phyloP scores from a whole-genome alignment of 2,888 invertebrate species.

The Listrodromus nycthemerus region DNA sequence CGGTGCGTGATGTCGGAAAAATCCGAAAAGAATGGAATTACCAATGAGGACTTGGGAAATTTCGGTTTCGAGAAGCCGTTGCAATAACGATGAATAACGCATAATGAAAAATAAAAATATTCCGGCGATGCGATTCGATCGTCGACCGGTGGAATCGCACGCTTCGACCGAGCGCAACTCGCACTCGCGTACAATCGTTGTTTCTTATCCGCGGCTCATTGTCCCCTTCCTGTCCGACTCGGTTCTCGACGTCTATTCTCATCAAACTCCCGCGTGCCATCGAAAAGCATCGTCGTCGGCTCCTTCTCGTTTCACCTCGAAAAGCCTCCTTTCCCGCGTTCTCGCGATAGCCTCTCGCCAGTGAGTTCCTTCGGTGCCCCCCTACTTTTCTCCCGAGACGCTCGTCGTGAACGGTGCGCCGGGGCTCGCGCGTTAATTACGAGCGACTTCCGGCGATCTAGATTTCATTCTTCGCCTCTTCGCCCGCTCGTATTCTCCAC shows the following conservation, averaged over 20 bases:
- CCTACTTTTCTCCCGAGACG: slow-evolving; percentile 49
- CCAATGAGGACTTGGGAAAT: too few relatives aligned
- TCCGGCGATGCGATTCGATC: too few relatives aligned
- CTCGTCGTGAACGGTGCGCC: slow-evolving; percentile 48
- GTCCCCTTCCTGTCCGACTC: neutral
- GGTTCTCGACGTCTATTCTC: slow-evolving; percentile 18
- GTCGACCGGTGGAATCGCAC: slow-evolving; percentile 47
- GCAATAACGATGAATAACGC: too few relatives aligned
- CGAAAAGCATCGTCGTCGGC: slow-evolving; percentile 1
- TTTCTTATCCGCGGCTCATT: neutral
- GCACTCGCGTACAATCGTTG: slow-evolving; percentile 5
- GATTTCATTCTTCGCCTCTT: slow-evolving; percentile 83
- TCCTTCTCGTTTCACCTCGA: slow-evolving; percentile 19
- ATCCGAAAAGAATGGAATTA: too few relatives aligned
- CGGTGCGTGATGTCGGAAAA: too few relatives aligned
- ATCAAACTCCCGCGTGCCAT: too few relatives aligned
- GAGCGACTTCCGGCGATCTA: slow-evolving; percentile 84
- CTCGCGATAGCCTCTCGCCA: slow-evolving; percentile 56
- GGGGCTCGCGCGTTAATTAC: slow-evolving; percentile 82
- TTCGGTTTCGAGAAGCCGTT: too few relatives aligned
- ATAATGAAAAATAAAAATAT: too few relatives aligned
- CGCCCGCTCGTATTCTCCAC: slow-evolving; percentile 53
- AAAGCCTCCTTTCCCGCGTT: slow-evolving; percentile 10
- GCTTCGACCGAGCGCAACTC: slow-evolving; percentile 72
- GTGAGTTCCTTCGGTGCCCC: slow-evolving; percentile 48